Base-by-base conservation (phyloP, 2,113 vertebrate genomes). In the Eulacestoma nigropectus region DNA sequence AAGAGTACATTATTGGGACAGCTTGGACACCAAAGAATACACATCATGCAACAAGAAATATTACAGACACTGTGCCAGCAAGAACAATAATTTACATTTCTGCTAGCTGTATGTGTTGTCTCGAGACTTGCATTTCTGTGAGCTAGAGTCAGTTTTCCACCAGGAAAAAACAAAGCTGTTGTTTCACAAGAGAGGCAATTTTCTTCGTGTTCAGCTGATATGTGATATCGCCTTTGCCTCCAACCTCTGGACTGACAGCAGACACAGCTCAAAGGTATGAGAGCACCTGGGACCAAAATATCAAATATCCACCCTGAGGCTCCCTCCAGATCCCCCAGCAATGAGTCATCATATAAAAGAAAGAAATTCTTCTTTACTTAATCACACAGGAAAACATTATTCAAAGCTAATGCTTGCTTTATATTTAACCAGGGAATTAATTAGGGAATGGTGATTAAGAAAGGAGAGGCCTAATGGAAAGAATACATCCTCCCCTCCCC, bases 381-480 rank as follows among this genome's bases (percentile, higher is more conserved):
- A 84, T 97, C 95, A 95, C 83, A 95, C 96, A 98, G 97, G 94
- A 97, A 97, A 97, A 96, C 95, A 97, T 98, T 95, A 98, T 76
- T 98, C 97, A 98, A 95, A 84, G 80, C 55, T 97, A 98, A 98
- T 94, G 95, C 87, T 94, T 52, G 77, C 70, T 98, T 98, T 97
- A 97, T 97, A 97, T 97, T 97, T 98, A 98, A 98, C 97, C 91
- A 97, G 95, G 97, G 97, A 97, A 98, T 97, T 98, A 98, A 98
- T 97, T 98, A 97, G 75, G 69, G 87, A 84, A 97, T 74, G 94
- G 97, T 97, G 95, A 97, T 95, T 97, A 97, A 95, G 84, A 96
- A 97, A 96, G 89, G 84, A 95, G 59, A 92, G 89, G 79, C 78
- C 94, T 97, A 96, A 97, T 96, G 93, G 94, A 97, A 39, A 53